Evolutionary conservation across 2,888 invertebrate genomes (phyloP).

Genomic region (Agrochola circellaris): DNA sequence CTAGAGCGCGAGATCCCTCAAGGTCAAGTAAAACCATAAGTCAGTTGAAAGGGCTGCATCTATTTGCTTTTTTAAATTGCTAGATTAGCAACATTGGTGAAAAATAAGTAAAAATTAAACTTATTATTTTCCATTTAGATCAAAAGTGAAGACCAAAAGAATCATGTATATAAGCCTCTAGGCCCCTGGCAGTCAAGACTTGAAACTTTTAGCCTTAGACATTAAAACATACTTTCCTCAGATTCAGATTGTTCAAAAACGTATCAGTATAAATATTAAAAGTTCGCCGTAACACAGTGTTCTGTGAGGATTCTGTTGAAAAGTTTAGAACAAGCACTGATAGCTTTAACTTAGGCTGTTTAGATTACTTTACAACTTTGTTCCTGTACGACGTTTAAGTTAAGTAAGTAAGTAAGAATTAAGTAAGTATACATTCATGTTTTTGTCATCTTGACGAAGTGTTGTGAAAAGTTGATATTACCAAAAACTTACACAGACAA

Average conservation of each 20-base stretch:
- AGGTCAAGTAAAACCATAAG: too few species aligned
- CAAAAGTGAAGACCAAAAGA: background rate
- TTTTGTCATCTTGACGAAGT: slow-evolving; percentile 3
- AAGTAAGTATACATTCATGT: background rate
- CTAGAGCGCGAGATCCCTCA: too few species aligned
- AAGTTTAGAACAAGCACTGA: slow-evolving; percentile 44
- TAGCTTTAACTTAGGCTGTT: slow-evolving; percentile 49
- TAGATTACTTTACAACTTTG: slow-evolving; percentile 51
- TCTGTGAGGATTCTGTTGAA: slow-evolving; percentile 28
- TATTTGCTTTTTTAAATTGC: too few species aligned
- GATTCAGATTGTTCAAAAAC: slow-evolving; percentile 47
- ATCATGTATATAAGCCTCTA: background rate
- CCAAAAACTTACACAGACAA: background rate
- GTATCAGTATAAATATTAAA: slow-evolving; percentile 57
- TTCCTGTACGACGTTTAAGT: slow-evolving; percentile 11
- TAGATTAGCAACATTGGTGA: too few species aligned
- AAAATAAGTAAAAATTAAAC: too few species aligned
- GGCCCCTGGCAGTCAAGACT: background rate
- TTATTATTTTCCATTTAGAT: too few species aligned
- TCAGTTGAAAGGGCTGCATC: too few species aligned
- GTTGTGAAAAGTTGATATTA: background rate
- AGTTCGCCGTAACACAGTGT: slow-evolving; percentile 19
- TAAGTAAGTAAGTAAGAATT: slow-evolving; percentile 27
- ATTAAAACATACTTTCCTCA: slow-evolving; percentile 29
- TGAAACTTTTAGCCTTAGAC: background rate